phyloP scores from a whole-genome alignment of 2,888 invertebrate species.

The Eueremaeus valkanovi region DNA sequence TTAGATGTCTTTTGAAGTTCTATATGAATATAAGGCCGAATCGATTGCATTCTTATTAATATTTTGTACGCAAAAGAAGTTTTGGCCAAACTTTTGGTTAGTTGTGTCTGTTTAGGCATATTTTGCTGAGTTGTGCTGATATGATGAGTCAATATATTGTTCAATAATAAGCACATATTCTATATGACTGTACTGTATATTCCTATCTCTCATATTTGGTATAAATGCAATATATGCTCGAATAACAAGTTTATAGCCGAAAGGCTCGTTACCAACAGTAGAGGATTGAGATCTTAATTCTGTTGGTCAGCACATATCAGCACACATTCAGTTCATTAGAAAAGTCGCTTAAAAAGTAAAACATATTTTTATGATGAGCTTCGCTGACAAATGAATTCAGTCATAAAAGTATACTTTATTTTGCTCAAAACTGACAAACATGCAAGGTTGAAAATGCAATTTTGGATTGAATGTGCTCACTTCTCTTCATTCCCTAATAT shows the following conservation, averaged over 20 bases:
- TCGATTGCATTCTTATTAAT: neutral
- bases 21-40: neutral
- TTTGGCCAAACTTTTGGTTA: constrained; percentile 11
- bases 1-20: too few species aligned
- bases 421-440: too few species aligned
- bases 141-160: neutral
- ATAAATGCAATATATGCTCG: constrained; percentile 1
- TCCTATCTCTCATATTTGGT: neutral
- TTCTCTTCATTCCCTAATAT: too few species aligned
- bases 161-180: constrained; percentile 9
- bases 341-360: neutral
- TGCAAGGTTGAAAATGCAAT: too few species aligned
- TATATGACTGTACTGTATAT: too few species aligned
- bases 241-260: constrained; percentile 6
- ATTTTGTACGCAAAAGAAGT: neutral
- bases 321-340: neutral
- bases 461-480: too few species aligned
- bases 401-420: too few species aligned
- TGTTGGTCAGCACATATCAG: constrained; percentile 1
- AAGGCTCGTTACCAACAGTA: constrained; percentile 18
- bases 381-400: neutral
- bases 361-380: neutral
- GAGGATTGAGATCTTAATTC: neutral
- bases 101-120: constrained; percentile 1
- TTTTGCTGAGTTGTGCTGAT: neutral